Evolutionary conservation across 2,113 vertebrate genomes (phyloP), one percentile per base, ranked within the genome.

Genomic region (Psephotus haematonotus): DNA sequence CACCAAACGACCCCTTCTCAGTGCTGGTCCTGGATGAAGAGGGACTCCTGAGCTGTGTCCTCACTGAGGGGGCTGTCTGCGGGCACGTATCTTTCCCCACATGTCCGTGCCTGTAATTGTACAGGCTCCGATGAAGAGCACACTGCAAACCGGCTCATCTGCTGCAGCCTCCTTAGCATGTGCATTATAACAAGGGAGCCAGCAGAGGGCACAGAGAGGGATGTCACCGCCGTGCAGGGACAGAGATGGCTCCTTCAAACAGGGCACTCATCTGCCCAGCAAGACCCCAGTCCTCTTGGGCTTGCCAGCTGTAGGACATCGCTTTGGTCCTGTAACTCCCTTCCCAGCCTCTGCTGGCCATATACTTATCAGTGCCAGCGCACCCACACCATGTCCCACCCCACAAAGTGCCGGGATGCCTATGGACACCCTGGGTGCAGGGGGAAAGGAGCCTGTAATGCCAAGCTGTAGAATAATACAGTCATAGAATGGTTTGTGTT

Each of bases 21-120:
- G 46, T 4, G 20, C 16, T 50, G 9, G 15, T 59, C n/a, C 37
- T 57, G 71, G 33, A 31, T 41, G 16, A 57, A 17, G n/a, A 77
- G 25, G 1, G 1, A 64, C 35, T 13, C 29, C 57, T 52, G 59
- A 72, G 19, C 33, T 0, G 0, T 33, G 19, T 17, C 31, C 20
- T 39, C 13, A 3, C 8, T n/a, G 27, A 1, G 0, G 3, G 25
- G 6, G 6, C 3, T 50, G 28, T 55, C 59, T 33, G 29, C 46
- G 35, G 24, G 14, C 43, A 5, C 17, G 39, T 23, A 78, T 43
- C 10, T 77, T 76, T 82, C 33, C 29, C 33, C 22, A 35, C 3
- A 2, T 20, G 55, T 57, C 33, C 22, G 33, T 22, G 19, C 31
- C 31, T 57, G 31, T n/a, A 57, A n/a, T 22, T 13, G 31, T 22